Base-by-base conservation (phyloP, 2,888 invertebrate genomes). In the Sphinx pinastri region DNA sequence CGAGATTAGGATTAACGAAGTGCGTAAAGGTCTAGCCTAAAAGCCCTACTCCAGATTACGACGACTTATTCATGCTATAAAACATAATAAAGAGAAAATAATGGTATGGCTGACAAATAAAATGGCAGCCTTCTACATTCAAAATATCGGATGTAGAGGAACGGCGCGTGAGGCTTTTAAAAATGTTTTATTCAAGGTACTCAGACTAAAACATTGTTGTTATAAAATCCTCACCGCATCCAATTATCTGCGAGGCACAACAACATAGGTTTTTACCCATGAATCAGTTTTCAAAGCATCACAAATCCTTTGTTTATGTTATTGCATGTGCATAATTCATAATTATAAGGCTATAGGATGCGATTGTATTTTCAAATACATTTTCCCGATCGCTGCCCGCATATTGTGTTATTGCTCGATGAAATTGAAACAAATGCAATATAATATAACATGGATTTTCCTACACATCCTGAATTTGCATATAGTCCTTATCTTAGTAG, bases 361-460 rank as follows among this genome's bases (percentile, higher is more conserved):
- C 10, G 60, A 4, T 16, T 16, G 16, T 5, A 45, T 45, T 60
- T 38, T n/a, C 10, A n/a, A 25, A 31, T 71, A 63, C 8, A 67
- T 73, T 73, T 72, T 63, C 25, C 58, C 49, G 19, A 12, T 55
- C 8, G 13, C n/a, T 14, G 10, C 67, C 38, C 51, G 51, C 51
- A 51, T 51, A 49, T 8, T 12, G 14, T 47, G n/a, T 60, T 51
- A 19, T 25, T 19, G 4, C 38, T 5, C 6, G 38, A 38, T 38
- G 4, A 38, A 38, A 4, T 38, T 38, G 38, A 38, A 38, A 38
- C 38, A 38, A 38, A 8, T 38, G 38, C 38, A 38, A 38, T 38
- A 8, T 38, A 4, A 8, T 54, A 16, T 16, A n/a, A 54, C 0
- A 16, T 54, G 54, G 54, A 16, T 16, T 54, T 54, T 54, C 14